Conservation (phyloP, 2,797 vertebrate species). For the Schizothorax lantsangensis region DNA sequence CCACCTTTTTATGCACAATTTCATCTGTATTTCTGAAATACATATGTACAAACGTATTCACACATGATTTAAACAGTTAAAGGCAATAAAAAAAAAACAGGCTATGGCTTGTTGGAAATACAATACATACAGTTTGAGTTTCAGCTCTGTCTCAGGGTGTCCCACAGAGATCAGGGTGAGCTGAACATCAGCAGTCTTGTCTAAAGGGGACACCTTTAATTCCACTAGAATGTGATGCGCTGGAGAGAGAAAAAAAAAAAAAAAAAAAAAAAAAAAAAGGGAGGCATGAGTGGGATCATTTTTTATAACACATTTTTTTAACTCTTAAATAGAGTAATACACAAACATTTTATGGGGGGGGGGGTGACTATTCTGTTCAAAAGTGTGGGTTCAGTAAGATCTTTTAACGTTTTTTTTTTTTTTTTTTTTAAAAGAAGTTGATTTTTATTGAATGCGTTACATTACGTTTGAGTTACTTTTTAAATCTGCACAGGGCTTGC, state of each 20-base stretch:
- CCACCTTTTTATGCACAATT: slow-evolving; percentile 68
- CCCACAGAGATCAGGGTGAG: slow-evolving; percentile 69
- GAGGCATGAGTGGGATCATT: neutral
- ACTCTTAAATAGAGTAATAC: neutral
- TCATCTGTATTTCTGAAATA: slow-evolving; percentile 65
- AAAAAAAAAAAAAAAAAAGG: too few relatives aligned
- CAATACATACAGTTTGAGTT: slow-evolving; percentile 74
- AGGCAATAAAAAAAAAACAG: neutral
- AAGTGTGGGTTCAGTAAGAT: too few relatives aligned
- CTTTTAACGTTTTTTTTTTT: too few relatives aligned
- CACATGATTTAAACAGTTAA: neutral
- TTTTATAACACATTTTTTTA: neutral
- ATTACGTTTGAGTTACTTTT: neutral
- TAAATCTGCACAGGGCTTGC: neutral
- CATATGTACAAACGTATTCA: neutral
- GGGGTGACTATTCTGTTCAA: too few relatives aligned
- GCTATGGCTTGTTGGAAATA: neutral
- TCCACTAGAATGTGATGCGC: slow-evolving; percentile 79
- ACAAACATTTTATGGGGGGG: too few relatives aligned
- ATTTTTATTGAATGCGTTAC: too few relatives aligned
- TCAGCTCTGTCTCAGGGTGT: slow-evolving; percentile 59
- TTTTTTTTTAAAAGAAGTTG: too few relatives aligned
- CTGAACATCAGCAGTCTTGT: slow-evolving; percentile 76
- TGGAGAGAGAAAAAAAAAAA: too few relatives aligned
- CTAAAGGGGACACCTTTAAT: slow-evolving; percentile 74